These are phyloP conservation scores for Macrophya alboannulata DNA, from an alignment of 2,888 invertebrate genomes.

Conservation along the genomic window DNA sequence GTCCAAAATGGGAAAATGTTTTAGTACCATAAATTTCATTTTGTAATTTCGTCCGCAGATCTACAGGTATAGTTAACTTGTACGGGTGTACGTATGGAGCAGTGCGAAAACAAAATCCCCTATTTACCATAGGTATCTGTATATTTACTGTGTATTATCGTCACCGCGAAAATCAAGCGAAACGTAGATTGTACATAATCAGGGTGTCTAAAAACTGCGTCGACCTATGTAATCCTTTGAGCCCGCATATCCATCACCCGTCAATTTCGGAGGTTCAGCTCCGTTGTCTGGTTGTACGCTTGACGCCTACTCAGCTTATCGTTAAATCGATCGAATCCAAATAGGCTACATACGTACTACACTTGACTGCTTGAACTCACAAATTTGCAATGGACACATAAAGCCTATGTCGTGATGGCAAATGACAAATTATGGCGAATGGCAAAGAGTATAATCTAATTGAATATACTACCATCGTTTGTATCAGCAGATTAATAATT, in stretches of 20 bases:
- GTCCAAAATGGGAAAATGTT: background rate
- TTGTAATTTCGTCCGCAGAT: background rate
- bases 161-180: background rate
- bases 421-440: background rate
- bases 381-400: background rate
- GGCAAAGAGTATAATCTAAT: background rate
- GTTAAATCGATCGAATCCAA: conserved; percentile 39
- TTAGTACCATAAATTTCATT: background rate
- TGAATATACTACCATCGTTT: background rate
- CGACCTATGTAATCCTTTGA: conserved; percentile 27
- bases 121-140: background rate
- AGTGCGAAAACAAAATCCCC: background rate
- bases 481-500: background rate
- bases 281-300: conserved; percentile 26
- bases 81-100: too few species aligned
- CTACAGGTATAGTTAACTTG: background rate
- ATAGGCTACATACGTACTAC: background rate
- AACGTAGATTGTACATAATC: background rate
- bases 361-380: conserved; percentile 17
- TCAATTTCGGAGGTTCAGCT: conserved; percentile 36
- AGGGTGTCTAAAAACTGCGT: conserved; percentile 10
- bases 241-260: conserved; percentile 47
- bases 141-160: background rate
- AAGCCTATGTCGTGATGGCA: background rate
- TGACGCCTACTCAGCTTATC: conserved; percentile 54